These are phyloP conservation scores for Phrynosoma blainvillii DNA, from an alignment of 2,113 vertebrate species.

Conservation along the genomic window DNA sequence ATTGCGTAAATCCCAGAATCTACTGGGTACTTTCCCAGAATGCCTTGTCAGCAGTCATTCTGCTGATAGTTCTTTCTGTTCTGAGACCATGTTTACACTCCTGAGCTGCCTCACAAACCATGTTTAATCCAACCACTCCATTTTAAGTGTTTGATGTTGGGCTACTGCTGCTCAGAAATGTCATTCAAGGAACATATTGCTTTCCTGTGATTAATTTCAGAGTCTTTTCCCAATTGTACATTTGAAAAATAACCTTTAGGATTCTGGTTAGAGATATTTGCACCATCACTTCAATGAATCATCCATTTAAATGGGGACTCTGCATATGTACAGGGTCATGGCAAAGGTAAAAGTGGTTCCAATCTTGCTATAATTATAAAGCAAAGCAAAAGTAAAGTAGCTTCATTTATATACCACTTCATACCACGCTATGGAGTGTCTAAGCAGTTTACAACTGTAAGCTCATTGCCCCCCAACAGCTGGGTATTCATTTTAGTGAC, in stretches of 20 bases:
- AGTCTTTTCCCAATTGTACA: background rate
- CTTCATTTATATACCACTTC: too few species aligned
- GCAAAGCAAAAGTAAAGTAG: too few species aligned
- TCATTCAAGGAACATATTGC: background rate
- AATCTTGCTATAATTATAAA: background rate
- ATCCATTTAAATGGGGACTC: background rate
- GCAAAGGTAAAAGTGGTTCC: background rate
- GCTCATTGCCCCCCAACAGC: too few species aligned
- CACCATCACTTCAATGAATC: constrained; percentile 4
- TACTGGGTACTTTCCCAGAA: background rate
- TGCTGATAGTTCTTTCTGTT: background rate
- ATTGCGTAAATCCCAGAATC: background rate
- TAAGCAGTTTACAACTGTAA: too few species aligned
- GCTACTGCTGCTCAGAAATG: background rate
- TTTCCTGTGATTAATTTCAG: background rate
- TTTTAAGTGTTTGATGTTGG: background rate
- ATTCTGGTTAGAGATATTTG: background rate
- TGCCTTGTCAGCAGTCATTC: background rate
- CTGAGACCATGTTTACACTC: background rate
- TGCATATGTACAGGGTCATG: background rate
- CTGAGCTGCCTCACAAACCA: background rate
- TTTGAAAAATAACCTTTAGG: background rate
- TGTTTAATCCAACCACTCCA: background rate
- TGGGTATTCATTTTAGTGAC: too few species aligned
- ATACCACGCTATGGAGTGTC: too few species aligned